Conservation (phyloP, 2,797 vertebrate species). For the Pseudocheirus occidentalis region DNA sequence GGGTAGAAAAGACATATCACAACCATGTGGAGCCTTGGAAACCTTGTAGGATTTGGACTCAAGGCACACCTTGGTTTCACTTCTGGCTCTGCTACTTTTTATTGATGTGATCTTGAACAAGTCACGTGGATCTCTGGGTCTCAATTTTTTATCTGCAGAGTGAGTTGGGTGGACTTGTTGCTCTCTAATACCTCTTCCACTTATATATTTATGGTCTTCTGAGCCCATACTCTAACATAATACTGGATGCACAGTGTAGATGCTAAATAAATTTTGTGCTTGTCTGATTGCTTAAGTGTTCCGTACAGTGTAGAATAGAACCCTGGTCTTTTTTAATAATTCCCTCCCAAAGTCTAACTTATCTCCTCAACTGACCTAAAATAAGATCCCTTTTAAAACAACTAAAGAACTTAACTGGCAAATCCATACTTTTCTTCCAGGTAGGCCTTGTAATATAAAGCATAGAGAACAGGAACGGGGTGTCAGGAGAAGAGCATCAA, state of each 20-base stretch:
- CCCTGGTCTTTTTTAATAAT: background rate
- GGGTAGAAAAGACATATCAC: background rate
- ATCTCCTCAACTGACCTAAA: background rate
- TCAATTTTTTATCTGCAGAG: background rate
- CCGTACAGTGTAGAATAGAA: background rate
- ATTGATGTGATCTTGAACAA: background rate
- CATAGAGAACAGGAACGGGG: background rate
- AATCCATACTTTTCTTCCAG: background rate
- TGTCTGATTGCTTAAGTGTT: background rate
- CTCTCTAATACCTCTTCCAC: background rate
- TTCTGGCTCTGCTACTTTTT: background rate
- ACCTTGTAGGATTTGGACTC: background rate
- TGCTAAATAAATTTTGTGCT: background rate
- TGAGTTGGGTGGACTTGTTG: background rate
- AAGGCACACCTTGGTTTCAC: background rate
- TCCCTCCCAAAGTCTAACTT: constrained; percentile 6
- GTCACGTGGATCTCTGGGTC: background rate
- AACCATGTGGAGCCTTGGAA: background rate
- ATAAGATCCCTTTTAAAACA: constrained; percentile 1
- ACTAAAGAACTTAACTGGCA: background rate
- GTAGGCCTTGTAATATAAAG: background rate
- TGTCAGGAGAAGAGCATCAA: background rate
- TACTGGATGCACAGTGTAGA: background rate
- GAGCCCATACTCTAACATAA: background rate
- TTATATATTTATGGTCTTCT: background rate